Base-by-base conservation (phyloP, 2,113 vertebrate species). In the Caracal caracal region DNA sequence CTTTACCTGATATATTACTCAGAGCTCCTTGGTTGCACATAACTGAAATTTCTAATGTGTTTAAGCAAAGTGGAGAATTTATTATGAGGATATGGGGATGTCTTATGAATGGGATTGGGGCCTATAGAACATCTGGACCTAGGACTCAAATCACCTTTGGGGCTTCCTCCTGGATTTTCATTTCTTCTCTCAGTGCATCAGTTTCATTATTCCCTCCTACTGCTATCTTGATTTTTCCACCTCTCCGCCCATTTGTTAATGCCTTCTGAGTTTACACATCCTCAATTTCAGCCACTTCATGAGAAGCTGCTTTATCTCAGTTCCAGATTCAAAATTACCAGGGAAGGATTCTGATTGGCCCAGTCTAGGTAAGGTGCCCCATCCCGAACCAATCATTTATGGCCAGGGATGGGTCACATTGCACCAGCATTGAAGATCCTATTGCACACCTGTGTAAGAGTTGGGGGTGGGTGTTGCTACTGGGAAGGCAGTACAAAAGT, bases 31-130 rank as follows among this genome's bases (percentile, higher is more conserved):
- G 13, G 40, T 43, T 94, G 75, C 68, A 78, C 28, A 28, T n/a
- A 83, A 68, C 33, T 80, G 53, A 80, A 73, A 89, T 87, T 86
- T 91, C 33, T 70, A n/a, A 89, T 56, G 73, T 86, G 15, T 83
- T 85, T 73, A 86, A 91, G 80, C 78, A 97, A 95, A 89, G 87
- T 24, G 40, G 0, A 26, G 66, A 63, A 71, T 90, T 94, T 59
- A 61, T 78, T 88, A 59, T 88, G 80, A 90, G 33, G 85, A 63
- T 12, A 49, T 16, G 37, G 53, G 43, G 26, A 79, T 91, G 28
- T 63, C 47, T 96, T 71, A 68, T 73, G 71, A 81, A 47, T 75
- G 66, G 49, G 17, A 82, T 33, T 47, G 49, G 33, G n/a, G 16
- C 20, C 22, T 20, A 10, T 43, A 63, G 79, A 78, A n/a, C 61